Conservation (phyloP, 1,140 invertebrate species). For the Lasaia peninsularis region DNA sequence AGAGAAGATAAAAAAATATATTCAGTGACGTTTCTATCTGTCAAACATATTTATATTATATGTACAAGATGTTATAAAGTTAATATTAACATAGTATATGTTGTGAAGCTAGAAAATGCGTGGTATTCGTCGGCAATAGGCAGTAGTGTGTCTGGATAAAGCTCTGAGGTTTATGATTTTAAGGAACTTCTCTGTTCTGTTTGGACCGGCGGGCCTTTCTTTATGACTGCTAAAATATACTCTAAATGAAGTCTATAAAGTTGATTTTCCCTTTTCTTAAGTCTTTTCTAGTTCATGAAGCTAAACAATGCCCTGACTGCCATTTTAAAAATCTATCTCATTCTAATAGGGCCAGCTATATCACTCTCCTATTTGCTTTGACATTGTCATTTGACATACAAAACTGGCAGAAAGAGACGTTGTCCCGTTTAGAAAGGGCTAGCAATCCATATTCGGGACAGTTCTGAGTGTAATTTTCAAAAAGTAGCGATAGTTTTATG, state of each 20-base stretch:
- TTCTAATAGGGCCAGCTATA: too few species aligned
- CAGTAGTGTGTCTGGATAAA: slow-evolving; percentile 37
- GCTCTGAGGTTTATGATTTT: slow-evolving; percentile 37
- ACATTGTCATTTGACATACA: too few species aligned
- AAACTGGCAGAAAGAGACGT: too few species aligned
- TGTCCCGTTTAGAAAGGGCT: too few species aligned
- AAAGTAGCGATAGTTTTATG: too few species aligned
- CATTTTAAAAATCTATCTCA: background rate
- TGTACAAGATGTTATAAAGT: slow-evolving; percentile 49
- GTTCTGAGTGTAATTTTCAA: too few species aligned
- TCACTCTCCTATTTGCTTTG: too few species aligned
- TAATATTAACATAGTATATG: slow-evolving; percentile 53
- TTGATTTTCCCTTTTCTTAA: too few species aligned
- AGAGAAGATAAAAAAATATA: slow-evolving; percentile 55
- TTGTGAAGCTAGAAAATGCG: slow-evolving; percentile 48
- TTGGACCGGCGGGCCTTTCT: slow-evolving; percentile 35
- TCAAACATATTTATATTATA: slow-evolving; percentile 37
- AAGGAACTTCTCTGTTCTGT: slow-evolving; percentile 34
- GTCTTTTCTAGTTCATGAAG: too few species aligned
- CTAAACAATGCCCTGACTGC: too few species aligned
- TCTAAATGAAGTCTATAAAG: background rate
- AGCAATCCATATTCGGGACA: too few species aligned
- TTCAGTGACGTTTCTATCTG: slow-evolving; percentile 31
- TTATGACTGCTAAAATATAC: background rate
- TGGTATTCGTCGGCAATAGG: slow-evolving; percentile 46